phyloP scores from a whole-genome alignment of 1,140 invertebrate genomes.

The Drosophila insularis region DNA sequence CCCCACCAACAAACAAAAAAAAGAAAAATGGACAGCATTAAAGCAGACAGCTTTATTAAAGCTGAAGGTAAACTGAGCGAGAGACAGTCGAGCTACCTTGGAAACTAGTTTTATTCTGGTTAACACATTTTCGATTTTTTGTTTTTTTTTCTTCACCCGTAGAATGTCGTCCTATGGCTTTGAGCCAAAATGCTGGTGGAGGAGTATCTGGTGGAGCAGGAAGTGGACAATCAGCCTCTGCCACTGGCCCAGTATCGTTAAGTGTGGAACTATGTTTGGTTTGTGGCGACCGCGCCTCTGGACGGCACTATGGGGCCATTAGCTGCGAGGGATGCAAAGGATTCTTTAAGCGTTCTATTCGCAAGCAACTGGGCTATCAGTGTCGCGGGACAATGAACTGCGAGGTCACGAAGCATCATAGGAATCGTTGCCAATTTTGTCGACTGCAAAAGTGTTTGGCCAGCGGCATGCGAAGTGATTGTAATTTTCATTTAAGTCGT shows the following conservation, averaged over 20 bases:
- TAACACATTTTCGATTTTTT: slow-evolving; percentile 20
- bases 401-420: slow-evolving; percentile 97
- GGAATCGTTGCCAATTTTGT: slow-evolving; percentile 99
- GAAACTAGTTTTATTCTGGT: slow-evolving; percentile 14
- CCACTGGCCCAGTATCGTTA: slow-evolving; percentile 66
- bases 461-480: slow-evolving; percentile 99
- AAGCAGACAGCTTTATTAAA: slow-evolving; percentile 76
- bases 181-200: slow-evolving; percentile 46
- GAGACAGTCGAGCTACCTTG: slow-evolving; percentile 41
- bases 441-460: slow-evolving; percentile 97
- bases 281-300: slow-evolving; percentile 96
- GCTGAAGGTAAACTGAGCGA: slow-evolving; percentile 62
- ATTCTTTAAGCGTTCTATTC: slow-evolving; percentile 95
- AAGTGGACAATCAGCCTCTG: slow-evolving; percentile 32
- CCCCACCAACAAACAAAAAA: slow-evolving; percentile 13
- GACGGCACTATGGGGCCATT: slow-evolving; percentile 96
- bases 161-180: slow-evolving; percentile 34
- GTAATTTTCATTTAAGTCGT: slow-evolving; percentile 88
- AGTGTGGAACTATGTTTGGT: slow-evolving; percentile 94
- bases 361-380: slow-evolving; percentile 97
- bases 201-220: slow-evolving; percentile 37
- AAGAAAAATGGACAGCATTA: slow-evolving; percentile 45
- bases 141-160: background rate
- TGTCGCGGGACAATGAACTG: slow-evolving; percentile 97
- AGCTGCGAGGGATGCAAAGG: slow-evolving; percentile 97